Percentiles rank a stretch among this genome's conserved stretches.
Conservation (phyloP, 2,888 invertebrate species). For the Pristionchus maxplancki region DNA sequence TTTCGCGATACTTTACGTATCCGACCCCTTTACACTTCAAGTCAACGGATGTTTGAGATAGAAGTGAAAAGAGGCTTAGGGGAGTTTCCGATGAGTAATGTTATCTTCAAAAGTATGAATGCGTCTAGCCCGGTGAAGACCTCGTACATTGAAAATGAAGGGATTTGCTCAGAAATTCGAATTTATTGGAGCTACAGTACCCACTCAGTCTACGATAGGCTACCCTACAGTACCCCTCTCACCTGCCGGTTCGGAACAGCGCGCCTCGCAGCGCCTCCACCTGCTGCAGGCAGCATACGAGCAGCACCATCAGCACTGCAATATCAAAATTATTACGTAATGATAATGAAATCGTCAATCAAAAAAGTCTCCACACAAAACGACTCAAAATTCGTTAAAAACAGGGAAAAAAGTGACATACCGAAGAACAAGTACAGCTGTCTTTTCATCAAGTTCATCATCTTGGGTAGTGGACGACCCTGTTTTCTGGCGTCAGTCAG, state of each 20-base stretch:
- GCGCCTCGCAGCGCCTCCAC: slow-evolving; percentile 19
- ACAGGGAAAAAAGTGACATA: not conserved
- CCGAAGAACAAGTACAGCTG: not conserved
- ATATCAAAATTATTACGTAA: not conserved
- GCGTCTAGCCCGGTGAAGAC: no score
- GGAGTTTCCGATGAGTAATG: no score
- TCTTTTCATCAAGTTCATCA: not conserved
- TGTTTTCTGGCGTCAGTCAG: not conserved
- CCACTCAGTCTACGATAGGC: not conserved
- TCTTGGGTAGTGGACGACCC: not conserved
- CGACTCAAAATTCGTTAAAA: not conserved
- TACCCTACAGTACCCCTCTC: not conserved
- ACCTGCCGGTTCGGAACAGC: slow-evolving; percentile 48
- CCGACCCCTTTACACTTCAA: no score
- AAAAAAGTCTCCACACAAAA: no score
- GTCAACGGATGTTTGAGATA: not conserved
- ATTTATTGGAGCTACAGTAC: no score
- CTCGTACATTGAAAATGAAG: no score
- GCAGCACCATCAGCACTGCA: slow-evolving; percentile 5
- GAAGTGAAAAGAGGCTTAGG: no score
- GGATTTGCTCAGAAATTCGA: no score
- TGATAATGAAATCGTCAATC: not conserved
- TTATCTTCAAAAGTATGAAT: no score
- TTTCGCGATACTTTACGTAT: not conserved
- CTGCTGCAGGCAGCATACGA: not conserved